Evolutionary conservation across 2,888 invertebrate genomes (phyloP), one percentile per base, ranked within the genome.

Genomic region (Cyrtodaria siliqua): DNA sequence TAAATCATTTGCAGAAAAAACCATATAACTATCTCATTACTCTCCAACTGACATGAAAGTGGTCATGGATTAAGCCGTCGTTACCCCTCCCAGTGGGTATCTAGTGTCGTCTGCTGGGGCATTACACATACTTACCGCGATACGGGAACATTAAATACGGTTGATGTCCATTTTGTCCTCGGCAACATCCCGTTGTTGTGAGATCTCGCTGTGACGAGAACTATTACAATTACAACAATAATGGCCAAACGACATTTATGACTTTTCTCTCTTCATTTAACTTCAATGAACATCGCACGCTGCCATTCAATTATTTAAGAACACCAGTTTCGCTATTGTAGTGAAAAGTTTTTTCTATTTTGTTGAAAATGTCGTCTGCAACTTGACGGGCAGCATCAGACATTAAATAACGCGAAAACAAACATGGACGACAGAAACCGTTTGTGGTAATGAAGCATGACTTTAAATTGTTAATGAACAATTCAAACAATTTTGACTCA

Each of bases 121-220:
- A 29, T 20, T 55, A 12, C 29, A 12, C 9, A 12, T 12, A 33
- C 33, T 33, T 33, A 62, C 40, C 53, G 33, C 49, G 53, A n/a
- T 27, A 56, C 38, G 42, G 59, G 42, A 26, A 74, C 74, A 74
- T 68, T 62, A 74, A 74, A 74, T 61, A 49, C 29, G 42, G 16
- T 55, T 12, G 24, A 20, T 27, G 49, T 62, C 56, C 33, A 18
- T 38, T 55, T 18, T 40, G 18, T 56, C 40, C n/a, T 42, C 47
- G 57, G 56, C 64, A 71, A 33, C 42, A 64, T 59, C 57, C 47
- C 59, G 59, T 64, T 71, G 29, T 49, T 49, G 53, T 52, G 44
- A 44, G 44, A 44, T 44, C 44, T 44, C 44, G 56, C 55, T 61
- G 61, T 24, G 55, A 33, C 49, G 69, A 49, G 53, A 62, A 49